Percentiles rank a stretch among this genome's conserved stretches.
Evolutionary conservation across 2,888 invertebrate genomes (phyloP).

Genomic region (Eulithis testata): DNA sequence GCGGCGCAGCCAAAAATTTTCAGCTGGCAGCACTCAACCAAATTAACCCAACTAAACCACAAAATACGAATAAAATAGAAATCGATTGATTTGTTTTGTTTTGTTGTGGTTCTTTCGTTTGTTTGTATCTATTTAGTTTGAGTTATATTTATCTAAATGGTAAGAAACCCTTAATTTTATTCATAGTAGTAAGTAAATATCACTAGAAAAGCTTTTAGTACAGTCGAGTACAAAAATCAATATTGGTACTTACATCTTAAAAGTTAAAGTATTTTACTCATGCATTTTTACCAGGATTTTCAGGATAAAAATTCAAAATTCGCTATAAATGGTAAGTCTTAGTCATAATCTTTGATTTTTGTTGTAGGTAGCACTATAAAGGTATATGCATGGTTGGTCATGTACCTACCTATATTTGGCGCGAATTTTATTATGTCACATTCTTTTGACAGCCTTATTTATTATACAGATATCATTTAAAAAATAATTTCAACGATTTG

Average conservation of each 20-base stretch:
- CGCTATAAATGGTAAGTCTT: constrained; percentile 26
- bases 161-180: constrained; percentile 13
- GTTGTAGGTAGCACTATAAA: not conserved
- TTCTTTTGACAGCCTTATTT: no score
- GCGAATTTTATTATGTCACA: constrained; percentile 4
- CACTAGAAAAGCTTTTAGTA: no score
- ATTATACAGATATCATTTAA: no score
- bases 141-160: constrained; percentile 23
- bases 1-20: not conserved
- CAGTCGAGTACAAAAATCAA: constrained; percentile 8
- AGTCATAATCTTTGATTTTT: constrained; percentile 4
- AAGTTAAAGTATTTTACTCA: constrained; percentile 1
- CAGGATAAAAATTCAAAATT: constrained; percentile 25
- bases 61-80: constrained; percentile 1
- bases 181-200: not conserved
- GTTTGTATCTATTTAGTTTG: constrained; percentile 13
- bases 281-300: constrained; percentile 21
- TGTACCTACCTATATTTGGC: not conserved
- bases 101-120: constrained; percentile 20
- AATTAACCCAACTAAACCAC: not conserved
- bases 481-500: no score
- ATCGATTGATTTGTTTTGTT: constrained; percentile 27
- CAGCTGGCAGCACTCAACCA: not conserved
- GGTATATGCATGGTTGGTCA: not conserved
- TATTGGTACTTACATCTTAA: not conserved